Conservation (phyloP, 2,113 vertebrate genomes). For the Eidolon helvum region DNA sequence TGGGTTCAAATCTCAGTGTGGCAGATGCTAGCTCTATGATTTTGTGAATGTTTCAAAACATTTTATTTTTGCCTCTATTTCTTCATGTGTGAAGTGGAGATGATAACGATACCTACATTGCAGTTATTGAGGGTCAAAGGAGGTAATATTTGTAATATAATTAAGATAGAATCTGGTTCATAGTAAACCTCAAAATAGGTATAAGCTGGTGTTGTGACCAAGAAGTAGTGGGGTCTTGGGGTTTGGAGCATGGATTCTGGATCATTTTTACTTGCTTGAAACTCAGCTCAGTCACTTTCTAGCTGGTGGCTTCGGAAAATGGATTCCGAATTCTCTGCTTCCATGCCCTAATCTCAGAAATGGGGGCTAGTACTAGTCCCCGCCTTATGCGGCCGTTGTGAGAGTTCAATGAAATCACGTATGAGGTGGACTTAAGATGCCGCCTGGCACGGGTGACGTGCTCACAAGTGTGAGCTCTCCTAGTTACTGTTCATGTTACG, state of each 20-base stretch:
- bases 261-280: background rate
- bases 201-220: background rate
- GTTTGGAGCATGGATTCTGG: background rate
- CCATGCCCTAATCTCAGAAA: background rate
- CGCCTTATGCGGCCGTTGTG: background rate
- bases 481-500: background rate
- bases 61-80: background rate
- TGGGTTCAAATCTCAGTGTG: background rate
- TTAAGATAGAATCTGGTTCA: background rate
- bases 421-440: background rate
- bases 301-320: background rate
- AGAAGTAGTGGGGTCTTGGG: background rate
- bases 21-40: background rate
- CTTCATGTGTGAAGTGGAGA: background rate
- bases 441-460: too few species aligned
- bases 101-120: background rate
- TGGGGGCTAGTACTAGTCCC: fast-evolving
- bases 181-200: background rate
- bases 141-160: background rate
- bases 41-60: background rate
- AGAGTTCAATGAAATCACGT: background rate
- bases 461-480: background rate
- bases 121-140: background rate
- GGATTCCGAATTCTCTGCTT: background rate
- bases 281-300: background rate